Evolutionary conservation across 2,797 vertebrate species (phyloP).

Genomic region (Xiphophorus birchmanni): DNA sequence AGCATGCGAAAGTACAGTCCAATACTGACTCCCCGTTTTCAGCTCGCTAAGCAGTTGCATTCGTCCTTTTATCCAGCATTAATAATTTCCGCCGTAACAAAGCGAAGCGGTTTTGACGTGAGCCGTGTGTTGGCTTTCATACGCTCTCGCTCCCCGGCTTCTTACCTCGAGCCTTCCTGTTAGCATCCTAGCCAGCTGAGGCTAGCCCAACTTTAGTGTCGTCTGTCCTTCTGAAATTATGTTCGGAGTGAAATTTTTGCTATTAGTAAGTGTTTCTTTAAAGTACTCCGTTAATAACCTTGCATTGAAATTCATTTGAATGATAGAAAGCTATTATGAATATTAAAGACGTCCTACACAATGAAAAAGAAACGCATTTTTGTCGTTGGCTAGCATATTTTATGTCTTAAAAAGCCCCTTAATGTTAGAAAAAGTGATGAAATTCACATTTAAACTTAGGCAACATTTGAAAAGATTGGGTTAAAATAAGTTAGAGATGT

Average conservation of each 20-base stretch:
- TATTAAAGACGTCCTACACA: not conserved
- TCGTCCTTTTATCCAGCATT: not conserved
- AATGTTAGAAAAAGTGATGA: not conserved
- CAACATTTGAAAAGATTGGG: not conserved
- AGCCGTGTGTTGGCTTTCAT: conserved; percentile 39
- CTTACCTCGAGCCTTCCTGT: conserved; percentile 29
- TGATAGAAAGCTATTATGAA: not conserved
- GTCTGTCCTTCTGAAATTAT: not conserved
- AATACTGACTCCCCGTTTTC: not conserved
- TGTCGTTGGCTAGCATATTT: not conserved
- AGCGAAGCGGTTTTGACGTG: conserved; percentile 14
- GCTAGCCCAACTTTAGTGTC: conserved; percentile 35
- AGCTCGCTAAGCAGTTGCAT: not conserved
- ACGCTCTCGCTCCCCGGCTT: conserved; percentile 42
- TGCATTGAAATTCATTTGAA: not conserved
- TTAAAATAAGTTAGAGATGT: not conserved
- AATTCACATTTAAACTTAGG: not conserved
- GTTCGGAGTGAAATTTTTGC: not conserved
- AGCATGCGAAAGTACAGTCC: conserved; percentile 53
- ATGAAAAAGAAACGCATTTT: not conserved
- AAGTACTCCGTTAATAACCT: not conserved
- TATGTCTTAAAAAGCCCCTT: not conserved
- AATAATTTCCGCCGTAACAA: not conserved
- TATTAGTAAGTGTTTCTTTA: too few relatives aligned
- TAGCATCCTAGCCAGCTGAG: conserved; percentile 65